Evolutionary conservation across 2,888 invertebrate species (phyloP).

Genomic region (Branchipolynoe longqiensis): DNA sequence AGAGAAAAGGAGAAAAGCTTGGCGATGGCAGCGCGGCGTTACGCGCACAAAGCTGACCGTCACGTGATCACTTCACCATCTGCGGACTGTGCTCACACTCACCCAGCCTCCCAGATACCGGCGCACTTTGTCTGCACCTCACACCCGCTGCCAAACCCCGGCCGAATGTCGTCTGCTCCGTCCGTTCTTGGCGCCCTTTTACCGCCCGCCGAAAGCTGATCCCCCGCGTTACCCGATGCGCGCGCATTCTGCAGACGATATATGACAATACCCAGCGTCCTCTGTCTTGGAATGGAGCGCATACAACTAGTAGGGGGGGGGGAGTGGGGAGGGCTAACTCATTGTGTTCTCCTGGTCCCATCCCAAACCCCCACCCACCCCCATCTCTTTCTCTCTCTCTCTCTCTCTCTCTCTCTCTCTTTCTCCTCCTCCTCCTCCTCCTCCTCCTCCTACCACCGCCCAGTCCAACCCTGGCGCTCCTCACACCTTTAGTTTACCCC

Average conservation of each 20-base stretch:
- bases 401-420: too few relatives aligned
- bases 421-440: too few relatives aligned
- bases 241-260: background rate
- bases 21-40: too few relatives aligned
- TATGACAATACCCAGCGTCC: background rate
- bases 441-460: too few relatives aligned
- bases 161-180: slow-evolving; percentile 1
- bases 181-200: slow-evolving; percentile 38
- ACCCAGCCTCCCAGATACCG: background rate
- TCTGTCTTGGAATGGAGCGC: slow-evolving; percentile 23
- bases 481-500: too few relatives aligned
- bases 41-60: too few relatives aligned
- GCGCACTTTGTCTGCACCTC: slow-evolving; percentile 8
- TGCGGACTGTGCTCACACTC: too few relatives aligned
- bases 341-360: slow-evolving; percentile 23
- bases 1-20: too few relatives aligned
- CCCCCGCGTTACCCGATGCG: slow-evolving; percentile 31
- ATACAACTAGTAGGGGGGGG: background rate
- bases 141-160: slow-evolving; percentile 5
- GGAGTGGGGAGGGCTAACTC: background rate
- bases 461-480: too few relatives aligned
- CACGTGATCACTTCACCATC: too few relatives aligned
- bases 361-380: background rate
- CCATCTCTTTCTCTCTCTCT: too few relatives aligned
- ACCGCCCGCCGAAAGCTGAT: slow-evolving; percentile 4